These are phyloP conservation scores for Epinotia nisella DNA, from an alignment of 2,888 invertebrate species.

Conservation along the genomic window DNA sequence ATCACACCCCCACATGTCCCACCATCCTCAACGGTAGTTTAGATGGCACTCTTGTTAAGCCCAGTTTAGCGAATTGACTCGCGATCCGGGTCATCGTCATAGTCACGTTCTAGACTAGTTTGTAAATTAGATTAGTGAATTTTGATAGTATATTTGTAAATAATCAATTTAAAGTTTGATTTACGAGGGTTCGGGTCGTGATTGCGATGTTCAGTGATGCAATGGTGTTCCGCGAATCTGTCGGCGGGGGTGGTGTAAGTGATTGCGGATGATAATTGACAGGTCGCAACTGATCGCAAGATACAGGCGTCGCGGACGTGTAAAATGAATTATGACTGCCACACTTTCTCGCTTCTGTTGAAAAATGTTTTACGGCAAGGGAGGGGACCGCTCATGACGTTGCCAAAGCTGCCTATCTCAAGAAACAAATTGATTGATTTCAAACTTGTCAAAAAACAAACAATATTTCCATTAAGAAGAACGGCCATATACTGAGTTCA, in stretches of 20 bases:
- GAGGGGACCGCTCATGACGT: conserved; percentile 44
- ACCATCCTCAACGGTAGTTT: conserved; percentile 93
- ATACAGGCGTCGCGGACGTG: conserved; percentile 56
- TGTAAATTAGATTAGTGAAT: conserved; percentile 58
- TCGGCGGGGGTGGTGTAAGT: conserved; percentile 49
- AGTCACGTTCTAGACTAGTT: conserved; percentile 78
- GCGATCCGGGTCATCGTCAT: conserved; percentile 67
- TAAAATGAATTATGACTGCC: conserved; percentile 65
- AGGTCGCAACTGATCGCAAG: conserved; percentile 65
- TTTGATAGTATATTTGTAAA: conserved; percentile 78
- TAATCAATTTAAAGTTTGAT: conserved; percentile 61
- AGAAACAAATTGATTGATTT: conserved; percentile 38
- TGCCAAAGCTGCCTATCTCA: conserved; percentile 24
- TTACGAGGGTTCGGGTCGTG: conserved; percentile 65
- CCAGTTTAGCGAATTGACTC: conserved; percentile 53
- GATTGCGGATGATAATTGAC: conserved; percentile 69
- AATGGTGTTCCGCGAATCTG: conserved; percentile 48
- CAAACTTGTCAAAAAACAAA: conserved; percentile 30
- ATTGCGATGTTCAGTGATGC: conserved; percentile 38
- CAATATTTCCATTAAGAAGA: conserved; percentile 34
- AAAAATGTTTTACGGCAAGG: conserved; percentile 53
- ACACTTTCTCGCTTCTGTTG: conserved; percentile 61
- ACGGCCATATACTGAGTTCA: conserved; percentile 41
- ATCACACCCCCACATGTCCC: conserved; percentile 89
- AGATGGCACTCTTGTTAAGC: conserved; percentile 66